Evolutionary conservation across 1,140 invertebrate species (phyloP), one percentile per base, ranked within the genome.

Genomic region (Dreissena rostriformis): DNA sequence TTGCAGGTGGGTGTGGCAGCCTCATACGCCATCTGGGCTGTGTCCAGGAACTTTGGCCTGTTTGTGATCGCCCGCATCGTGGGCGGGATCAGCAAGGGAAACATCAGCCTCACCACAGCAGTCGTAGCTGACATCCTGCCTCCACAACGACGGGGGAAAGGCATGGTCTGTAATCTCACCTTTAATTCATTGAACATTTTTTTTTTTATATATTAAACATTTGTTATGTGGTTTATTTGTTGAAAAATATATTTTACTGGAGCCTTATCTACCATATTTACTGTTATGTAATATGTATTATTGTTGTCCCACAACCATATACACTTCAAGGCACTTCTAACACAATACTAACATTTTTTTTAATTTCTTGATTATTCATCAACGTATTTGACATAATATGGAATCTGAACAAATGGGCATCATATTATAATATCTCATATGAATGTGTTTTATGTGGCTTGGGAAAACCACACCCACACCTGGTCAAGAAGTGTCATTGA

Each of bases 41-140:
- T 97, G 53, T 98, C 98, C 0, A 95, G 95, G 76, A 98, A 96
- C 91, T 99, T 99, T 94, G 95, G 96, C 17, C 89, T 98, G 61
- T 99, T 99, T 95, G 97, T 99, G 24, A 87, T 99, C 57, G 97
- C 98, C 0, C 95, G 99, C 88, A 96, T 99, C 84, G 94, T 99
- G 83, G 98, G 98, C 22, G 99, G 99, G 0, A 95, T 99, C 6
- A 98, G 97, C 90, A 99, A 99, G 95, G 98, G 98, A 7, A 99
- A 99, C 94, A 96, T 99, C 19, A 98, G 97, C 86, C 94, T 99
- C 29, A 97, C 97, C 61, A 98, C 99, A 95, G 98, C 98, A 10
- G 96, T 99, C 85, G 97, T 99, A 11, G 96, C 98, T 24, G 99
- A 99, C 95, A 96, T 98, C 10, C 98, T 97, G 22, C 95, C 96